Base-by-base conservation (phyloP, 2,797 vertebrate genomes). In the Tokudaia tokunoshimensis region DNA sequence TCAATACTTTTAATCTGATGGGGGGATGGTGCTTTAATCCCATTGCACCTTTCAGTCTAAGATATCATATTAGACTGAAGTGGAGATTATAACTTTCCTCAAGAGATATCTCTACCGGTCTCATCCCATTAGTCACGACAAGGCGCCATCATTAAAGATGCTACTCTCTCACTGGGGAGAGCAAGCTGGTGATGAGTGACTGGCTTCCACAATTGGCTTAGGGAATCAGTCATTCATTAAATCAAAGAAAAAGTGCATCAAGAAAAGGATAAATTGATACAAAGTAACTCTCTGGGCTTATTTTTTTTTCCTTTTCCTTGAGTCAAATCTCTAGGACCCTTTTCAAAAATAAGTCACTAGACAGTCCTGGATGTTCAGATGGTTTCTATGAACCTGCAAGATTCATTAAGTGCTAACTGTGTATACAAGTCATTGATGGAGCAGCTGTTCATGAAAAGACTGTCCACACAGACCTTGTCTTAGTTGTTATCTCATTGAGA, bases 31-130 rank as follows among this genome's bases (percentile, higher is more conserved):
- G 72, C 92, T 94, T 96, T 91, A 91, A 94, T 91, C 75, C 63
- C n/a, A 92, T 72, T 67, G 44, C 14, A 86, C 63, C 81, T 89
- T 94, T 92, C 61, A 41, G 15, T 95, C 88, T 91, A 94, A 91
- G 75, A 89, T 92, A 94, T 6, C 88, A 6, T 81, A 89, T 96
- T 95, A 89, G 50, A 92, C 70, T 44, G 10, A 88, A 96, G 79
- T 74, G 50, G 74, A 88, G 84, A 96, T 92, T 93, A 88, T 94
- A 94, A 94, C 79, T 96, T 82, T 63, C 85, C 70, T 92, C 78
- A 83, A 57, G 79, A 76, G 76, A 41, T 70, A 85, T 14, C 89
- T 87, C 93, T 79, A 84, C 55, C 59, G 59, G 52, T 85, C 31
- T 95, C 37, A 92, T 95, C 79, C 67, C 78, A 88, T 92, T 94